These are phyloP conservation scores for Syngnathus typhle DNA, from an alignment of 2,113 vertebrate species.

Conservation along the genomic window DNA sequence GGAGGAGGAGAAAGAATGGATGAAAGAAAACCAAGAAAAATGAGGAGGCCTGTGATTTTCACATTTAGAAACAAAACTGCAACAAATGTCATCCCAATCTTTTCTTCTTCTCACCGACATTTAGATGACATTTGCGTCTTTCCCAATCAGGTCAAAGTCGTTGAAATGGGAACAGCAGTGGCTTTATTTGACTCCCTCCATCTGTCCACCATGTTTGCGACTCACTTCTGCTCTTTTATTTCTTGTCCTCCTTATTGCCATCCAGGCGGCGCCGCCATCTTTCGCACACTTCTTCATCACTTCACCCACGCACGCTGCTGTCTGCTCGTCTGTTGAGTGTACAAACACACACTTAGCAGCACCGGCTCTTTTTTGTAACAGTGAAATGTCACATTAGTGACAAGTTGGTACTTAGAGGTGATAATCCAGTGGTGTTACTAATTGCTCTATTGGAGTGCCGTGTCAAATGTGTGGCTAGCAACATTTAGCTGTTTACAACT, in stretches of 20 bases:
- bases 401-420: slow-evolving; percentile 17
- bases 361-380: slow-evolving; percentile 32
- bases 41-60: neutral
- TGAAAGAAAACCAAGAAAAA: neutral
- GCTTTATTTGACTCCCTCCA: slow-evolving; percentile 2
- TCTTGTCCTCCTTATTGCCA: slow-evolving; percentile 2
- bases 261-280: slow-evolving; percentile 10
- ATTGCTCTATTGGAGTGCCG: no score
- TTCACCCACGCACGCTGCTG: slow-evolving; percentile 41
- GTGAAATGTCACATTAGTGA: slow-evolving; percentile 56
- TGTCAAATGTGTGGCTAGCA: no score
- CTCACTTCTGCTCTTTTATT: slow-evolving; percentile 39
- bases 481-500: no score
- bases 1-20: slow-evolving; percentile 20
- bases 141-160: slow-evolving; percentile 7
- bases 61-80: neutral
- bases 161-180: slow-evolving; percentile 1
- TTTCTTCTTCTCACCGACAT: neutral
- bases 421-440: slow-evolving; percentile 9
- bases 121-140: slow-evolving; percentile 6
- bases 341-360: slow-evolving; percentile 23
- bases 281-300: neutral
- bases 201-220: slow-evolving; percentile 1
- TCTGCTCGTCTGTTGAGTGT: slow-evolving; percentile 26
- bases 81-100: neutral